Base-by-base conservation (phyloP, 2,797 vertebrate species). In the Sylvilagus floridanus region DNA sequence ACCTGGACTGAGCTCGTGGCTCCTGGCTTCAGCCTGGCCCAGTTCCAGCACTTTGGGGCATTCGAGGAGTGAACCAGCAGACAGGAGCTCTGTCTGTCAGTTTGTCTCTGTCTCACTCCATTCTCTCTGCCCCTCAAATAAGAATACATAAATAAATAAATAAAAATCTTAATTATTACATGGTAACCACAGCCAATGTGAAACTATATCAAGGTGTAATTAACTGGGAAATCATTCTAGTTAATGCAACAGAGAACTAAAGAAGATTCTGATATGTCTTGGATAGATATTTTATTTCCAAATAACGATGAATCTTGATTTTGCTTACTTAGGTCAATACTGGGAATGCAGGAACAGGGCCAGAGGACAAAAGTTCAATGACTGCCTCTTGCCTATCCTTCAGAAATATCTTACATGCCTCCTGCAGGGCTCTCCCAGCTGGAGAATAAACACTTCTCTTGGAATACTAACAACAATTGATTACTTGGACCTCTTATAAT, bases 221-320 rank as follows among this genome's bases (percentile, higher is more conserved):
- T 95, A 76, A 88, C 0, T 90, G 60, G 75, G 54, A 92, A 94
- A 78, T 81, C 16, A 87, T 75, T 73, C 35, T n/a, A 82, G 65
- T 32, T 62, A 93, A 94, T 81, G 78, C 42, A 87, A 82, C 54
- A 89, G 72, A 88, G 24, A 81, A 73, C 42, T 11, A 57, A 79
- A 32, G 69, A 84, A 92, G 28, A 42, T 76, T 71, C 60, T 62
- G 60, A 26, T 3, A 13, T 32, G 30, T 84, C 75, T 77, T 68
- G 69, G 63, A 42, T 8, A 79, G 22, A 91, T 28, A 32, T 84
- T 88, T 92, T n/a, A 57, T 89, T 95, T 93, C n/a, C 82, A 86
- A 73, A 84, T 76, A 72, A 71, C 76, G 75, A 47, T 30, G 54
- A 79, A 32, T 89, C 22, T 91, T 66, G 52, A 86, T 35, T 68